Evolutionary conservation across 2,797 vertebrate species (phyloP).

Genomic region (Myripristis murdjan): DNA sequence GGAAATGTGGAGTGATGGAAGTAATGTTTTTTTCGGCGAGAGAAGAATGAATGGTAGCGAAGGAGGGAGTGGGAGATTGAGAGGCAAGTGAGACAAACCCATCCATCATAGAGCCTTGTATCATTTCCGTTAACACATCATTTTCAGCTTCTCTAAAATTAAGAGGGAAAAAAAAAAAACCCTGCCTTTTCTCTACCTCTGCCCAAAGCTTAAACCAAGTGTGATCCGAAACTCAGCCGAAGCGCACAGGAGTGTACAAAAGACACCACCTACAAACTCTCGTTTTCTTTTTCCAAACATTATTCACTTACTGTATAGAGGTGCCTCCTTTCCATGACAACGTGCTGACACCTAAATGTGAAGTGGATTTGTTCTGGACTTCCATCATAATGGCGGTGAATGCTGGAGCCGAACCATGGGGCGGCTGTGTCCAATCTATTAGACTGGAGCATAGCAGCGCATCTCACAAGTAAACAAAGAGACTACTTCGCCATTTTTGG

Average conservation of each 20-base stretch:
- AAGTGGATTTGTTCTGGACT: constrained; percentile 80
- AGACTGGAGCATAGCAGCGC: constrained; percentile 69
- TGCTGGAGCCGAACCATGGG: constrained; percentile 54
- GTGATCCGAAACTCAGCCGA: constrained; percentile 62
- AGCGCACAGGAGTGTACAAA: constrained; percentile 49
- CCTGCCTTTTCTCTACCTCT: constrained; percentile 29
- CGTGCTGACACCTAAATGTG: constrained; percentile 75
- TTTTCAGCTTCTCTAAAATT: constrained; percentile 75
- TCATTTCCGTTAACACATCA: constrained; percentile 82
- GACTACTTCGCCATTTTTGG: constrained; percentile 69
- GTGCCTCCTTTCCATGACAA: constrained; percentile 78
- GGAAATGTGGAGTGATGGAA: constrained; percentile 72
- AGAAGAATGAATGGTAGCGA: constrained; percentile 51
- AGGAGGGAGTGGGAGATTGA: constrained; percentile 65
- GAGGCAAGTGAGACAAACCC: constrained; percentile 72
- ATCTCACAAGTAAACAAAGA: constrained; percentile 75
- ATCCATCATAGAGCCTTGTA: constrained; percentile 80
- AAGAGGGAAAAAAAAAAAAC: constrained; percentile 16
- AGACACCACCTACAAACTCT: constrained; percentile 36
- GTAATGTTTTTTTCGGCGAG: constrained; percentile 68
- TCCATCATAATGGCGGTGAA: constrained; percentile 72
- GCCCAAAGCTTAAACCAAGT: constrained; percentile 56
- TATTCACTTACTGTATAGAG: constrained; percentile 78
- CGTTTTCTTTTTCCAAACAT: constrained; percentile 54
- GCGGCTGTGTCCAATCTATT: constrained; percentile 80